phyloP scores from a whole-genome alignment of 2,797 vertebrate species.

The Poecile montanus region DNA sequence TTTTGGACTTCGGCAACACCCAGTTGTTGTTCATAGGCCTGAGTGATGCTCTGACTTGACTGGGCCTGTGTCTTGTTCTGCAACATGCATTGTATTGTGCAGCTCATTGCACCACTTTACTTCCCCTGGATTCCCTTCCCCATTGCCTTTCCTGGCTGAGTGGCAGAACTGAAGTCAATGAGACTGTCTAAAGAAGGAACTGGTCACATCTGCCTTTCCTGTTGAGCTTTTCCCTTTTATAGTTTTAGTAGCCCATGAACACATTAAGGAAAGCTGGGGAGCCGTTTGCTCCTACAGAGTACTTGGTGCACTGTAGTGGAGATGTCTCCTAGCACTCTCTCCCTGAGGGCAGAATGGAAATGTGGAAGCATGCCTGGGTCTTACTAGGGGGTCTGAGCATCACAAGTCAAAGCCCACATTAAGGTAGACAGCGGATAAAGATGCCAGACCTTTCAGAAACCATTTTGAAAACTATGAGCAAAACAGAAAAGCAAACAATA shows the following conservation, averaged over 20 bases:
- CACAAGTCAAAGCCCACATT: neutral
- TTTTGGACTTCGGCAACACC: neutral
- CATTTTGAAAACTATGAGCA: neutral
- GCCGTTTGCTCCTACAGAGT: neutral
- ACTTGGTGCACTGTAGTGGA: neutral
- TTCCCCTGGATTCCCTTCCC: neutral
- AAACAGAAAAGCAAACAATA: neutral
- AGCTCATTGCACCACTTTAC: neutral
- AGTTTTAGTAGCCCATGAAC: neutral
- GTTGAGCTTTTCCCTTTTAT: conserved; percentile 14
- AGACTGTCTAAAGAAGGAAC: conserved; percentile 30
- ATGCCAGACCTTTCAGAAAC: neutral
- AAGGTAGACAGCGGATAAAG: neutral
- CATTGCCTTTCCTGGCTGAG: neutral
- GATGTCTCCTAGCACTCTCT: neutral
- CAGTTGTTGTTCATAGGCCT: neutral
- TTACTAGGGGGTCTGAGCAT: neutral
- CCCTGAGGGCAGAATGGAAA: neutral
- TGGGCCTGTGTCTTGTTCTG: conserved; percentile 2
- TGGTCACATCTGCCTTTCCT: conserved; percentile 34
- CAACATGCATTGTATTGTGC: neutral
- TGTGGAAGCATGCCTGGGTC: neutral
- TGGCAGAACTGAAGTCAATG: neutral
- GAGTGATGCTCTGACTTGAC: conserved; percentile 36
- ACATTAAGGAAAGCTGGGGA: neutral